Conservation (phyloP, 2,888 invertebrate species). For the Cremastinae sp. region DNA sequence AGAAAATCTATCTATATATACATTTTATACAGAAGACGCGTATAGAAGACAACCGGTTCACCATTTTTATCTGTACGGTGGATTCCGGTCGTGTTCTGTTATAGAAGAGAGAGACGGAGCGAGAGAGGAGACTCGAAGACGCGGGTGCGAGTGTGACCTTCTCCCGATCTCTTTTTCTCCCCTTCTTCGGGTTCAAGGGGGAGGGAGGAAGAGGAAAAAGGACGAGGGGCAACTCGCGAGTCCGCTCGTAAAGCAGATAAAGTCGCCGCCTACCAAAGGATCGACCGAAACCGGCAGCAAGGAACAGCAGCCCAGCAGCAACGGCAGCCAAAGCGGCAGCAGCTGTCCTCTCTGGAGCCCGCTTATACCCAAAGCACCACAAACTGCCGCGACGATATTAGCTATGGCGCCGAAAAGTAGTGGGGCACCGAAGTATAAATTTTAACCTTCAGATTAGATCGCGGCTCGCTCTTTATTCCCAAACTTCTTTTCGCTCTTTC, state of each 20-base stretch:
- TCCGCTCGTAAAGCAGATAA: constrained; percentile 79
- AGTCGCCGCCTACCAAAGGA: constrained; percentile 79
- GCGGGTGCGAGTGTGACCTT: constrained; percentile 52
- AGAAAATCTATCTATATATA: too few relatives aligned
- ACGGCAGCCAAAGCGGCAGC: constrained; percentile 67
- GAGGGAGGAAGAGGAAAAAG: constrained; percentile 40
- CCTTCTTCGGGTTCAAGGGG: constrained; percentile 23
- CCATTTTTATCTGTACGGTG: constrained; percentile 70
- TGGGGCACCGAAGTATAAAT: constrained; percentile 76
- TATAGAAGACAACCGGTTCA: constrained; percentile 62
- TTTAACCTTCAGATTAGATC: constrained; percentile 75
- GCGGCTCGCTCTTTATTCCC: constrained; percentile 52
- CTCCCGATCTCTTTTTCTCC: constrained; percentile 19
- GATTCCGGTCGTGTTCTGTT: constrained; percentile 59
- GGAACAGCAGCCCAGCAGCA: constrained; percentile 62
- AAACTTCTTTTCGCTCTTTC: constrained; percentile 29
- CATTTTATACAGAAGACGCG: too few relatives aligned
- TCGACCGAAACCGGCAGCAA: constrained; percentile 73
- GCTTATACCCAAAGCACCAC: constrained; percentile 37
- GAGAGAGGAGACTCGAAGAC: constrained; percentile 30
- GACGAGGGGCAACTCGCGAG: constrained; percentile 70
- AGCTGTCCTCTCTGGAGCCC: constrained; percentile 67
- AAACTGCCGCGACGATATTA: constrained; percentile 67
- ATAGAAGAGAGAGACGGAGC: constrained; percentile 46
- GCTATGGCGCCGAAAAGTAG: constrained; percentile 75